Percentiles rank a stretch among this genome's conserved stretches.
Evolutionary conservation across 2,113 vertebrate species (phyloP).

Genomic region (Psilopsiagon aymara): DNA sequence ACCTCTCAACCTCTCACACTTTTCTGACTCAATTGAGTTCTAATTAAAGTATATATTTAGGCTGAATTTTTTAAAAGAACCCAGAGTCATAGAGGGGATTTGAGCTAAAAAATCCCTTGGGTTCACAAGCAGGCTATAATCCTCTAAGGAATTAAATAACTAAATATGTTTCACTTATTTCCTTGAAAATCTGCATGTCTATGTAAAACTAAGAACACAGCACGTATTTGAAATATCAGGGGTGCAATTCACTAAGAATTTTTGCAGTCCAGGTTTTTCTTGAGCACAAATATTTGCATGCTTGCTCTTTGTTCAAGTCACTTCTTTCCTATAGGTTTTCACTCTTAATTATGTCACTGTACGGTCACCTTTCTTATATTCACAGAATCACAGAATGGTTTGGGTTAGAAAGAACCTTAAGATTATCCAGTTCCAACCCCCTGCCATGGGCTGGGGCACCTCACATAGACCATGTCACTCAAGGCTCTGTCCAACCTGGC

Average conservation of each 20-base stretch:
- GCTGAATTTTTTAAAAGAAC: not conserved
- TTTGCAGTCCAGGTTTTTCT: not conserved
- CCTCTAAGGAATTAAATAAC: not conserved
- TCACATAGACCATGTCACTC: not conserved
- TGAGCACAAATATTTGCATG: not conserved
- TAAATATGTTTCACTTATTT: not conserved
- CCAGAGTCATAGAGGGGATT: not conserved
- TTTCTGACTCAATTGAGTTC: not conserved
- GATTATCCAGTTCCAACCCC: not conserved
- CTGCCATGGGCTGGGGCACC: not conserved
- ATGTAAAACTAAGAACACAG: not conserved
- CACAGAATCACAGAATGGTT: not conserved
- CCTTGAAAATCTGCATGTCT: not conserved
- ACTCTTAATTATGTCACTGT: not conserved
- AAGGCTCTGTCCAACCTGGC: not conserved
- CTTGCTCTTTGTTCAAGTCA: not conserved
- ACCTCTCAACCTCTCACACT: not conserved
- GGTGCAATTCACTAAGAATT: not conserved
- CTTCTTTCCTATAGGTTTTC: not conserved
- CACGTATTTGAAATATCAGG: not conserved
- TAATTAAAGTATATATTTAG: not conserved
- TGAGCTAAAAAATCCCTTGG: not conserved
- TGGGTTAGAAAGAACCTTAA: not conserved
- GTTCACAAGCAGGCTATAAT: not conserved
- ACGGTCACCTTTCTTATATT: not conserved